These are phyloP conservation scores for Poeciliopsis prolifica DNA, from an alignment of 2,113 vertebrate species.

Conservation along the genomic window DNA sequence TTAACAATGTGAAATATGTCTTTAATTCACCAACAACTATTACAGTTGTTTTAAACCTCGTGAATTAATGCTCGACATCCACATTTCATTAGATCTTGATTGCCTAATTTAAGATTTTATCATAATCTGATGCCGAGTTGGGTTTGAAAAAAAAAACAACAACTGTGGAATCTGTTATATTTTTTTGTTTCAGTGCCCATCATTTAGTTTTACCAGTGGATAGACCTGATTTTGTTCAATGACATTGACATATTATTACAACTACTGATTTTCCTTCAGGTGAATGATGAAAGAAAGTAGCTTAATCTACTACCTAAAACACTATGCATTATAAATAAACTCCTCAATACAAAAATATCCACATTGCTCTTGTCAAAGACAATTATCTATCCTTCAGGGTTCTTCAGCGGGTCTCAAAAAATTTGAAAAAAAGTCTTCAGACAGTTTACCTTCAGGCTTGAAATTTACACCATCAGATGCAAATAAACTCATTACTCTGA, in stretches of 20 bases:
- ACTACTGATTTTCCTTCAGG: not conserved
- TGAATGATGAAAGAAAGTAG: not conserved
- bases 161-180: not conserved
- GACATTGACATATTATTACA: not conserved
- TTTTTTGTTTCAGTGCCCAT: not conserved
- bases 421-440: slow-evolving; percentile 2
- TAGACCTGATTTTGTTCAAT: not conserved
- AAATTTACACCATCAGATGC: slow-evolving; percentile 23
- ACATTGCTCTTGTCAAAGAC: slow-evolving; percentile 7
- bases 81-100: not conserved
- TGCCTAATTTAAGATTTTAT: not conserved
- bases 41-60: not conserved
- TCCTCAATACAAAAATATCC: not conserved
- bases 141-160: not conserved
- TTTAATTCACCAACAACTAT: not conserved
- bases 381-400: not conserved
- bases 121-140: not conserved
- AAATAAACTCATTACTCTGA: slow-evolving; percentile 31
- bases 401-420: not conserved
- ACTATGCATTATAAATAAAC: not conserved
- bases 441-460: slow-evolving; percentile 2
- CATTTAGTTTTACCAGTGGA: not conserved
- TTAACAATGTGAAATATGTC: not conserved
- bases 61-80: not conserved
- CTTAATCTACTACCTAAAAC: not conserved